Evolutionary conservation across 2,888 invertebrate species (phyloP), one percentile per base, ranked within the genome.

Genomic region (Eilema griseolum): DNA sequence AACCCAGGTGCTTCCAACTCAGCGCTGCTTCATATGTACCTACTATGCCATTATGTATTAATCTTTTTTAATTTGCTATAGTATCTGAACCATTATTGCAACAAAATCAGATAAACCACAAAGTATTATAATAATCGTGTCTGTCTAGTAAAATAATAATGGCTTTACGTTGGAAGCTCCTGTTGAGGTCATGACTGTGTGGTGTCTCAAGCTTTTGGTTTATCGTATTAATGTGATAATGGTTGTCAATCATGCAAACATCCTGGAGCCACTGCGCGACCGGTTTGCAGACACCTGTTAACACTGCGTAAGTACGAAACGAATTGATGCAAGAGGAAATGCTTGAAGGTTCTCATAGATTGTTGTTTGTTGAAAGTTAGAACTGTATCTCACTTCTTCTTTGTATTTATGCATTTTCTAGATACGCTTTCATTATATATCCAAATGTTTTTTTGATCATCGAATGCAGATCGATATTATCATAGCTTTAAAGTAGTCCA

Each of bases 191-290:
- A 87, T 77, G 74, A 75, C 71, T 85, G 83, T 90, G 89, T 90
- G 89, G 91, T 88, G 86, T 87, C 83, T 78, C 78, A 83, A 89
- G 93, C 92, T 93, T 93, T 84, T 93, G 91, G 91, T 92, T 87
- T 90, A 88, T 90, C 90, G 88, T 93, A 95, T 94, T 95, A 95
- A 95, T 95, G 89, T 93, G 87, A 93, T 93, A 91, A 94, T 95
- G 94, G 94, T 95, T 95, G 94, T 95, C 94, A 90, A 93, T 95
- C 94, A 95, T 95, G 95, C 95, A 90, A 92, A 92, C 94, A 84
- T 79, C 90, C 89, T 87, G 94, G 94, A 93, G 94, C 88, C 86
- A 85, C 89, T 88, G 88, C 87, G 89, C 91, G 89, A 89, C 91
- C 91, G 86, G 91, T 88, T 89, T 87, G 94, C 93, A 88, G 92